Percentiles rank a stretch among this genome's conserved stretches.
These are phyloP conservation scores for Conops quadrifasciatus DNA, from an alignment of 2,888 invertebrate genomes.

Conservation along the genomic window DNA sequence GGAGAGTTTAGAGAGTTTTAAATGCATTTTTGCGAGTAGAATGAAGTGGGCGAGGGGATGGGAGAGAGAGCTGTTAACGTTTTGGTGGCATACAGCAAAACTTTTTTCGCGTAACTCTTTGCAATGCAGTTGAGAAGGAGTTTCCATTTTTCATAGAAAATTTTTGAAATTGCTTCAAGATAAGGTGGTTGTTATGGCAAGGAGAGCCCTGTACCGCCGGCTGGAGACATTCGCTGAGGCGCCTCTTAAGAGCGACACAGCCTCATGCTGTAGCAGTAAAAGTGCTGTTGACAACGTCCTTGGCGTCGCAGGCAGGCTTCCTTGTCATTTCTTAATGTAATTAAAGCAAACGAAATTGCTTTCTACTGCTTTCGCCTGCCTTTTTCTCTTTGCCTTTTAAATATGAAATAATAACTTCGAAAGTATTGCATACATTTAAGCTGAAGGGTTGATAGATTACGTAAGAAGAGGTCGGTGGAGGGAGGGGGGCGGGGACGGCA, in stretches of 20 bases:
- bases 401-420: slow-evolving; percentile 17
- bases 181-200: not conserved
- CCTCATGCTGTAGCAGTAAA: not conserved
- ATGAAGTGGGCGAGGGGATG: not conserved
- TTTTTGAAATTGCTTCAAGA: slow-evolving; percentile 21
- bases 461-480: too few species aligned
- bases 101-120: slow-evolving; percentile 13
- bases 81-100: not conserved
- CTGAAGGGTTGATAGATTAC: not conserved
- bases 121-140: slow-evolving; percentile 28
- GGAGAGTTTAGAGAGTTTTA: not conserved
- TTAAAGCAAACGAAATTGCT: slow-evolving; percentile 25
- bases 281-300: not conserved
- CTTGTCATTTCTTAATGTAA: slow-evolving; percentile 33
- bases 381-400: not conserved
- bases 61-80: not conserved
- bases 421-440: slow-evolving; percentile 21
- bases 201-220: not conserved
- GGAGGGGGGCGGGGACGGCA: not conserved
- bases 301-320: slow-evolving; percentile 9
- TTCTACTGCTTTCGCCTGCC: not conserved
- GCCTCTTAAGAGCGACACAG: not conserved
- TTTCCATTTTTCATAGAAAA: slow-evolving; percentile 30
- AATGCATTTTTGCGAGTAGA: not conserved
- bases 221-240: not conserved